These are phyloP conservation scores for Dastarcus helophoroides DNA, from an alignment of 2,888 invertebrate species.

Conservation along the genomic window DNA sequence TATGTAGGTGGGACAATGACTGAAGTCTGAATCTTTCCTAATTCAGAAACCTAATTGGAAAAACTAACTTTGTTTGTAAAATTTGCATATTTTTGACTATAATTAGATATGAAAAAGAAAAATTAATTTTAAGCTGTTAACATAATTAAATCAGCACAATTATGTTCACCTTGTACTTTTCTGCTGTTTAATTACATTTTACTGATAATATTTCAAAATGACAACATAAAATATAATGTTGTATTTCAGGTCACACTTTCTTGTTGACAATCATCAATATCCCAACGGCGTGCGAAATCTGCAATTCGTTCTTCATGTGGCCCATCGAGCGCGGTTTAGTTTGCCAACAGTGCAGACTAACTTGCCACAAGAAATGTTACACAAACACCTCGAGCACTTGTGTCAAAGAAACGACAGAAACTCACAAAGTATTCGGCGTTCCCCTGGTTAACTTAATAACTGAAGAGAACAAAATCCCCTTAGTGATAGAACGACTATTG, in stretches of 20 bases:
- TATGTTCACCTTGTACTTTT: too few species aligned
- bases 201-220: conserved; percentile 37
- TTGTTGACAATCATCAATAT: conserved; percentile 86
- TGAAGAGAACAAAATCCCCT: conserved; percentile 70
- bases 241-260: conserved; percentile 83
- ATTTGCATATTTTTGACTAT: too few species aligned
- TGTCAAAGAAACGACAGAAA: conserved; percentile 43
- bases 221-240: conserved; percentile 60
- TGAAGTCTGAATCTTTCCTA: too few species aligned
- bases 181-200: too few species aligned
- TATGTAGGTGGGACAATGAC: too few species aligned
- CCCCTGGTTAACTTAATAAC: conserved; percentile 62
- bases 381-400: conserved; percentile 53
- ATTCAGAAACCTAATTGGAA: too few species aligned
- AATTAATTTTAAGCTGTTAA: too few species aligned
- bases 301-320: conserved; percentile 91
- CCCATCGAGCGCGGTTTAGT: conserved; percentile 82
- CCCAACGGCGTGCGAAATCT: conserved; percentile 91
- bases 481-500: conserved; percentile 79
- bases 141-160: too few species aligned
- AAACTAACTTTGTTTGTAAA: too few species aligned
- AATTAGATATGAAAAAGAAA: too few species aligned
- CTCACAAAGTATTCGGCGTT: conserved; percentile 67
- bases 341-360: conserved; percentile 72
- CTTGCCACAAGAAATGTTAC: conserved; percentile 91